These are phyloP conservation scores for Tokudaia tokunoshimensis DNA, from an alignment of 2,797 vertebrate genomes.

Conservation along the genomic window DNA sequence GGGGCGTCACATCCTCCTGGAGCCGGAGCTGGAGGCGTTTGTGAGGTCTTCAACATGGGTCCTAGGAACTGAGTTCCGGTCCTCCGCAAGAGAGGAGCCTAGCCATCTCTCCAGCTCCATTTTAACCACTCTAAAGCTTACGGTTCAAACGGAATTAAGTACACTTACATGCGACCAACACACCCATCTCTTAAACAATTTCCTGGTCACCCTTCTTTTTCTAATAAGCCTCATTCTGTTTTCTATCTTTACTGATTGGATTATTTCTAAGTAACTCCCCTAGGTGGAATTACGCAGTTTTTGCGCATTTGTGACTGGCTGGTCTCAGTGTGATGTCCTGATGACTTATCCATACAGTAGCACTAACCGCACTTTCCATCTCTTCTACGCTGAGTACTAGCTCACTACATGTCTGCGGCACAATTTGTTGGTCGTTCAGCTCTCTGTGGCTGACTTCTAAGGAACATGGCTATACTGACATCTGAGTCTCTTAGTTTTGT, in stretches of 20 bases:
- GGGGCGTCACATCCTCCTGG: background rate
- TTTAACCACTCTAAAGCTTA: background rate
- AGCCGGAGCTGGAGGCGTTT: background rate
- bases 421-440: background rate
- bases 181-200: background rate
- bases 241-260: background rate
- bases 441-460: background rate
- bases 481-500: background rate
- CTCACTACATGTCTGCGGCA: fast-evolving
- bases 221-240: background rate
- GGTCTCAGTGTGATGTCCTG: background rate
- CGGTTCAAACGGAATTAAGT: background rate
- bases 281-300: no score
- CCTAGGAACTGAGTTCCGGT: background rate
- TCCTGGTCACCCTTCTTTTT: no score
- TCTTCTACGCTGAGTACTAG: background rate
- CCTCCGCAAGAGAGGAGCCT: background rate
- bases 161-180: background rate
- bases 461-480: background rate
- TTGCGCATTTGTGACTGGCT: background rate
- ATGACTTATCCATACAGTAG: no score
- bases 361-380: background rate
- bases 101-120: background rate
- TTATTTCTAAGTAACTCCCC: background rate
- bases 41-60: background rate